Evolutionary conservation across 2,113 vertebrate genomes (phyloP).

Genomic region (Pseudopipra pipra): DNA sequence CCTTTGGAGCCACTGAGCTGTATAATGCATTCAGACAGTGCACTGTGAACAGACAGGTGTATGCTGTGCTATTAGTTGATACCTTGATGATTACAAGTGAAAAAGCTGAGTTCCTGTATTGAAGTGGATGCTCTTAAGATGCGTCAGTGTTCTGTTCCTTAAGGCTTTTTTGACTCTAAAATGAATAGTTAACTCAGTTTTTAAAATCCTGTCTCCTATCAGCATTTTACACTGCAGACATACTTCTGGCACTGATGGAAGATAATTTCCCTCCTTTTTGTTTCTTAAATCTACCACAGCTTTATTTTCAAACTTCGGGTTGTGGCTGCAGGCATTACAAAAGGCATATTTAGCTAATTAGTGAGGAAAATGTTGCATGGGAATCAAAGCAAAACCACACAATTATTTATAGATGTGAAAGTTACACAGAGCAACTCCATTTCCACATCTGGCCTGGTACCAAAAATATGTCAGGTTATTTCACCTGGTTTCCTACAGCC

Average conservation of each 20-base stretch:
- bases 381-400: not conserved
- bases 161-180: not conserved
- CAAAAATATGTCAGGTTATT: not conserved
- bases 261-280: not conserved
- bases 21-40: not conserved
- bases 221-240: not conserved
- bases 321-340: not conserved
- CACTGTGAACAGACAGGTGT: not conserved
- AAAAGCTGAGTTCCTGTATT: not conserved
- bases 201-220: not conserved
- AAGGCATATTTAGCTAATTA: not conserved
- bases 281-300: not conserved
- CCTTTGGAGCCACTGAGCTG: not conserved
- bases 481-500: not conserved
- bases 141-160: not conserved
- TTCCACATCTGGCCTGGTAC: not conserved
- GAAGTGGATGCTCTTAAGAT: not conserved
- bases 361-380: not conserved
- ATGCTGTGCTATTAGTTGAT: not conserved
- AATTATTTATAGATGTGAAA: not conserved
- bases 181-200: not conserved
- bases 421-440: not conserved
- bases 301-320: not conserved
- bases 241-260: not conserved
- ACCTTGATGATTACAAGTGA: not conserved